A percentile compares a stretch with the other conserved stretches of the same genome.
phyloP scores from a whole-genome alignment of 2,888 invertebrate genomes.

The Euzetes globulus region DNA sequence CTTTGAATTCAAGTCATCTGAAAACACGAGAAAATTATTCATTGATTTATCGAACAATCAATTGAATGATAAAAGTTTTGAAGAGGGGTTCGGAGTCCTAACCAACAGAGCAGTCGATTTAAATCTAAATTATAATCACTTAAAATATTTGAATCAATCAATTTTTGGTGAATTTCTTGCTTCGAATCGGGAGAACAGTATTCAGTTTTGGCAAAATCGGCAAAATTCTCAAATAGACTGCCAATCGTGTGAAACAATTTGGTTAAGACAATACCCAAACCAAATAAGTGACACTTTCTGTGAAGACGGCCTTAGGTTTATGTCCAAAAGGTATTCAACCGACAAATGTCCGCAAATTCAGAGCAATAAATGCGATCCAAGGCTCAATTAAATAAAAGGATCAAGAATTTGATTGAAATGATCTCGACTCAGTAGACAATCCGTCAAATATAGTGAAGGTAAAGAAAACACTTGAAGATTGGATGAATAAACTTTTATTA shows the following conservation, averaged over 20 bases:
- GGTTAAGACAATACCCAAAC: neutral
- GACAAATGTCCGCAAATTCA: neutral
- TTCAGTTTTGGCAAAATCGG: neutral
- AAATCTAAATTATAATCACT: constrained; percentile 6
- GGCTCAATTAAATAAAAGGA: too few species aligned
- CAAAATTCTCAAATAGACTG: neutral
- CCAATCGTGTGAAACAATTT: constrained; percentile 9
- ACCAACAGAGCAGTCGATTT: constrained; percentile 1
- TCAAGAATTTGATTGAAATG: too few species aligned
- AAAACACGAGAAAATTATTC: neutral
- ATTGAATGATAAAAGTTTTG: constrained; percentile 1
- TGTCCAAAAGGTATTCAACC: neutral
- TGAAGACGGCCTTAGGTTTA: neutral
- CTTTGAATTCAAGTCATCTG: neutral
- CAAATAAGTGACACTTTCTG: constrained; percentile 6
- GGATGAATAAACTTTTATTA: too few species aligned
- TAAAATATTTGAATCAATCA: constrained; percentile 9
- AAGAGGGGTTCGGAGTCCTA: neutral
- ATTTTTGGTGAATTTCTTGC: neutral
- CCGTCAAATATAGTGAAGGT: too few species aligned
- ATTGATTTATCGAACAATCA: constrained; percentile 18
- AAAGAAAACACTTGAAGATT: too few species aligned
- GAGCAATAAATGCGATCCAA: neutral
- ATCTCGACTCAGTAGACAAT: too few species aligned
- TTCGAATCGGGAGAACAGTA: neutral